Base-by-base conservation (phyloP, 2,888 invertebrate genomes). In the Alsophila aescularia region DNA sequence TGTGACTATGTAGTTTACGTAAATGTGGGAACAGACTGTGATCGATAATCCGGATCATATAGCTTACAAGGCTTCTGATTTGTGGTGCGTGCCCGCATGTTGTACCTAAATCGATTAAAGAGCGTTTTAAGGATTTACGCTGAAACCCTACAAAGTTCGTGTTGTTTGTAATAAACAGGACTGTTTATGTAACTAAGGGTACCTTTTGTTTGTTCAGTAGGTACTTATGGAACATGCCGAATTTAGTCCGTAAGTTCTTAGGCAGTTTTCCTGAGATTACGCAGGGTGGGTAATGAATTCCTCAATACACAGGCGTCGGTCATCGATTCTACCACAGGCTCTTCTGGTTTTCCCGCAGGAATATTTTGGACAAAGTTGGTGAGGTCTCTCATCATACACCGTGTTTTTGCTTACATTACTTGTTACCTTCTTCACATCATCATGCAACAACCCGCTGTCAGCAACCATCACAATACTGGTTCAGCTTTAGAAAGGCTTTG, bases 51-150 rank as follows among this genome's bases (percentile, higher is more conserved):
- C 43, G 45, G 50, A 41, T 45, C 35, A 41, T 48, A 34, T 37
- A 50, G 45, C 41, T 56, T 36, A 13, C 31, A 35, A 21, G 45
- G 55, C 44, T 41, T 51, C 49, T 56, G 55, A 36, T 56, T 44
- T 44, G 49, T 16, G 55, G 55, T 56, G 39, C 27, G 48, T 45
- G 36, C 16, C 24, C 6, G 32, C 10, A 39, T 37, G 36, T 29
- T 45, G 16, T 24, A 9, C 7, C 15, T 21, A 31, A 53, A 37
- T 39, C 18, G 39, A 44, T 49, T 44, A 35, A 29, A 40, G 29
- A 6, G 24, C 29, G 14, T 34, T 47, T 41, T 47, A 8, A 10
- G 47, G 40, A 10, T 40, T 35, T 21, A 34, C 8, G 10, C 18
- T 2, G 36, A 42, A 41, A 24, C 47, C 47, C 15, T 40, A 35